phyloP scores from a whole-genome alignment of 2,797 vertebrate species.

The Spea hammondii region DNA sequence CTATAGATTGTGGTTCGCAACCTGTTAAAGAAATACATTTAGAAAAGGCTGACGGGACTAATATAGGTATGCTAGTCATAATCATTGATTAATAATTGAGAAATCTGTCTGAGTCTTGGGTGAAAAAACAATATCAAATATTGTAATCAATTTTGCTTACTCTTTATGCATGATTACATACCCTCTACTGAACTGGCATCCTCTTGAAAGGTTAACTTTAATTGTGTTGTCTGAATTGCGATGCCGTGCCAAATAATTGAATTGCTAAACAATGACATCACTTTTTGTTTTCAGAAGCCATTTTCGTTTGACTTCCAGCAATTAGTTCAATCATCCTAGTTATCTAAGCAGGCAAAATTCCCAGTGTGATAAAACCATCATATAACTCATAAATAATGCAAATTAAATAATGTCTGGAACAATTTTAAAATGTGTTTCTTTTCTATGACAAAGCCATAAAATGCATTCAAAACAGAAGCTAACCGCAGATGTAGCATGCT shows the following conservation, averaged over 20 bases:
- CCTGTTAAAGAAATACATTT: too few species aligned
- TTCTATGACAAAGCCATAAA: constrained; percentile 1
- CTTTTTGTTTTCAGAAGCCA: constrained; percentile 28
- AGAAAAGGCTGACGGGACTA: too few species aligned
- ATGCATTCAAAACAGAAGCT: constrained; percentile 2
- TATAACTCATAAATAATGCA: constrained; percentile 35
- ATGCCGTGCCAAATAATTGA: constrained; percentile 22
- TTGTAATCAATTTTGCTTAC: neutral
- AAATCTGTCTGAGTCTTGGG: too few species aligned
- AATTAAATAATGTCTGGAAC: constrained; percentile 18
- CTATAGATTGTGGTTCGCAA: too few species aligned
- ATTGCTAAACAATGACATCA: constrained; percentile 32
- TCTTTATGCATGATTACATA: neutral
- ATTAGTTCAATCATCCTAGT: constrained; percentile 38
- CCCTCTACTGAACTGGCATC: neutral
- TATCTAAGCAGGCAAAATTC: constrained; percentile 46
- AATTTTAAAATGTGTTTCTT: constrained; percentile 20
- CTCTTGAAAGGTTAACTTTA: neutral
- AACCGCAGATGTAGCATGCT: neutral
- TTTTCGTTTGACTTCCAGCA: constrained; percentile 35
- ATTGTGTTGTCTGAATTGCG: neutral
- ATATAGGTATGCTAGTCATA: too few species aligned
- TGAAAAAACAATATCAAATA: neutral
- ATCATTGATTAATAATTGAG: too few species aligned
- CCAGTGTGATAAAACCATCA: constrained; percentile 33